Percentiles rank a stretch among this genome's conserved stretches.
These are phyloP conservation scores for Salticus scenicus DNA, from an alignment of 2,888 invertebrate genomes.

Conservation along the genomic window DNA sequence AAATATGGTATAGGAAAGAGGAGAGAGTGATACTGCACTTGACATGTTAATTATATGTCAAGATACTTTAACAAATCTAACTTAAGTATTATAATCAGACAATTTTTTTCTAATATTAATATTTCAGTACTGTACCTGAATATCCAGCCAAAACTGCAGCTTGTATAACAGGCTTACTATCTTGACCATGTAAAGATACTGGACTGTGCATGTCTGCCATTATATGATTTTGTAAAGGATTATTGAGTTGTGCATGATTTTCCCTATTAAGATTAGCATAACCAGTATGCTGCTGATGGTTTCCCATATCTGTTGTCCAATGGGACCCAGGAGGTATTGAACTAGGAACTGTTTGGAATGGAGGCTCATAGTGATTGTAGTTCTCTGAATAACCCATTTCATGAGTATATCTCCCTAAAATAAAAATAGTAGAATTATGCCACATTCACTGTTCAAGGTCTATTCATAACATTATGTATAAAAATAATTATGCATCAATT, in stretches of 20 bases:
- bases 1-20: too few relatives aligned
- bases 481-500: too few relatives aligned
- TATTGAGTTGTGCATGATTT: conserved; percentile 46
- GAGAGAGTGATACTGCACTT: too few relatives aligned
- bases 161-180: conserved; percentile 81
- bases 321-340: conserved; percentile 75
- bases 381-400: conserved; percentile 57
- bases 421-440: neutral
- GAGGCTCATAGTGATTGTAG: conserved; percentile 73
- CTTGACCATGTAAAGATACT: conserved; percentile 72
- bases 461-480: too few relatives aligned
- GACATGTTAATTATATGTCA: too few relatives aligned
- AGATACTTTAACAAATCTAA: too few relatives aligned
- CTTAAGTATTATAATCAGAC: too few relatives aligned
- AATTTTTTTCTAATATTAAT: too few relatives aligned
- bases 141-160: conserved; percentile 80
- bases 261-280: conserved; percentile 54
- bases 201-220: conserved; percentile 42
- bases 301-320: conserved; percentile 54
- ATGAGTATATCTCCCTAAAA: conserved; percentile 49
- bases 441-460: too few relatives aligned
- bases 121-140: conserved; percentile 70
- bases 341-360: conserved; percentile 85
- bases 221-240: conserved; percentile 55
- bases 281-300: conserved; percentile 64